A percentile compares a stretch with the other conserved stretches of the same genome.
Conservation (phyloP, 2,113 vertebrate genomes). For the Asarcornis scutulata region DNA sequence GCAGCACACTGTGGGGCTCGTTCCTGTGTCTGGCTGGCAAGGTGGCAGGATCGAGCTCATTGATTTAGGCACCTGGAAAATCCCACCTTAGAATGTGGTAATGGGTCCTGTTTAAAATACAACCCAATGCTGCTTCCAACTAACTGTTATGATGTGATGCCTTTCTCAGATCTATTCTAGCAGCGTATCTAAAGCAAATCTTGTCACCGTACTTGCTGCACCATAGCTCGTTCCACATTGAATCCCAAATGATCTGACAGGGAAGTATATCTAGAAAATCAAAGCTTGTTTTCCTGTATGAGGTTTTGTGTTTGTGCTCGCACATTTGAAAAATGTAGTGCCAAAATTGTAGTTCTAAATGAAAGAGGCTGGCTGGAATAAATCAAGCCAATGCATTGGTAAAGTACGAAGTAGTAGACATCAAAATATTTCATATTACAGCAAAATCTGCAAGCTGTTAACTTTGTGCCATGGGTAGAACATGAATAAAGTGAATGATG, state of each 20-base stretch:
- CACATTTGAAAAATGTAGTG: neutral
- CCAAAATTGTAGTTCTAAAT: neutral
- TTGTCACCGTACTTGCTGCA: fast-evolving
- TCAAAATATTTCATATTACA: neutral
- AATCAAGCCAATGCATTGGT: neutral
- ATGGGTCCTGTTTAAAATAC: neutral
- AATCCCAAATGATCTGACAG: neutral
- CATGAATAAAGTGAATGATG: neutral
- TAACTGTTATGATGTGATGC: too few species aligned
- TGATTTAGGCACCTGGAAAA: neutral
- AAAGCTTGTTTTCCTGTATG: neutral
- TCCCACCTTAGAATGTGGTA: neutral
- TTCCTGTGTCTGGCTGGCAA: neutral
- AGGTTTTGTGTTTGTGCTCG: neutral
- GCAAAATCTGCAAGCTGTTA: neutral
- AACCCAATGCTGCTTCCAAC: fast-evolving
- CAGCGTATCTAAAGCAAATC: neutral
- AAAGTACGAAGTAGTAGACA: neutral
- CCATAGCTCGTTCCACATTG: neutral
- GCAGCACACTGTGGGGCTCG: fast-evolving
- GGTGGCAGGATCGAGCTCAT: neutral
- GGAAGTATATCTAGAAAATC: neutral
- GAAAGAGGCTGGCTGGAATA: neutral
- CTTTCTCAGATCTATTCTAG: neutral
- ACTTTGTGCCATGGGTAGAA: neutral